Percentiles rank a stretch among this genome's conserved stretches.
Evolutionary conservation across 2,113 vertebrate genomes (phyloP).

Genomic region (Chaetorhynchus papuensis): DNA sequence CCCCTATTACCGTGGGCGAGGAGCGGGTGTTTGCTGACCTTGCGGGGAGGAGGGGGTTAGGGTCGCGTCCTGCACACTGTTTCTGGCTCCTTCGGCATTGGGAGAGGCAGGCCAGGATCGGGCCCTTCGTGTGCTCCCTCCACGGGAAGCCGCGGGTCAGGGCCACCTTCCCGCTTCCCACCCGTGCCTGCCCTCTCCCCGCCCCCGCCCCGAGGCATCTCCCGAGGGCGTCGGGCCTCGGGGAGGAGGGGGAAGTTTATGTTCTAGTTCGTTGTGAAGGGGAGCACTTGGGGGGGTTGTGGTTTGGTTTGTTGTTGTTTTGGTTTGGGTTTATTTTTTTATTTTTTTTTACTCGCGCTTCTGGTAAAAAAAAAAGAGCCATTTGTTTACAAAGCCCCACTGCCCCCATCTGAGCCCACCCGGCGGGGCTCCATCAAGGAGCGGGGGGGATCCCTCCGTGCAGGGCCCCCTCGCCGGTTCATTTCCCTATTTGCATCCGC

Average conservation of each 20-base stretch:
- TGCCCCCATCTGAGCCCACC: not conserved
- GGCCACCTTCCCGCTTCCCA: not conserved
- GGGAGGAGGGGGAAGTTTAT: not conserved
- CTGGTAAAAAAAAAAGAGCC: not conserved
- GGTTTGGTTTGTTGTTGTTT: not conserved
- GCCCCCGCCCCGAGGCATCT: not conserved
- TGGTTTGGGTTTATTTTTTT: not conserved
- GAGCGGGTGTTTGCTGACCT: not conserved
- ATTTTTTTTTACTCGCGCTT: not conserved
- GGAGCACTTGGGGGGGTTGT: not conserved
- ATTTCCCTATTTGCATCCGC: slow-evolving; percentile 64
- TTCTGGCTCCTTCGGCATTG: not conserved
- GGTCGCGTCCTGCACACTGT: not conserved
- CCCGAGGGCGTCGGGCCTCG: not conserved
- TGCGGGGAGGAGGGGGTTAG: rapidly evolving
- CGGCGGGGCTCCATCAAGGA: not conserved
- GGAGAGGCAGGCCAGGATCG: not conserved
- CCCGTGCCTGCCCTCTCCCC: not conserved
- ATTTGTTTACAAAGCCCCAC: slow-evolving; percentile 10
- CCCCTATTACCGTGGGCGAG: not conserved
- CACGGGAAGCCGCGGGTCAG: not conserved
- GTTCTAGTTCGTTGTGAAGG: not conserved
- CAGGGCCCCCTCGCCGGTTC: not conserved
- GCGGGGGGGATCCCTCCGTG: not conserved
- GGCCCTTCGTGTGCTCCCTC: not conserved